These are phyloP conservation scores for Hiodon tergisus DNA, from an alignment of 2,113 vertebrate species.

Conservation along the genomic window DNA sequence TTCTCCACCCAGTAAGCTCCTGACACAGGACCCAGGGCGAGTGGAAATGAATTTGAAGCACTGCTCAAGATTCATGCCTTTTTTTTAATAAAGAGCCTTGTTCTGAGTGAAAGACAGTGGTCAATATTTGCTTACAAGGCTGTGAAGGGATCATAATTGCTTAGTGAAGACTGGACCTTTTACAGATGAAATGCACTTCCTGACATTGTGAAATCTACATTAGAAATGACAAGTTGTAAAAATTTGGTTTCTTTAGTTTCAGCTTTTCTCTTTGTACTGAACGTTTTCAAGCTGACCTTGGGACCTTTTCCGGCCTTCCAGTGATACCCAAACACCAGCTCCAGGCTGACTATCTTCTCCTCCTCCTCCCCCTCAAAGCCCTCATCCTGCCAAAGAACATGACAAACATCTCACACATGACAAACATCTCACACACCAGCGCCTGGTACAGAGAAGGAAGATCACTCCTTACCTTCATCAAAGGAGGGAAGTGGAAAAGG, in stretches of 20 bases:
- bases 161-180: constrained; percentile 40
- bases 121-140: constrained; percentile 71
- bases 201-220: constrained; percentile 31
- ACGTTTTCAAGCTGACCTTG: not conserved
- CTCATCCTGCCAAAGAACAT: constrained; percentile 63
- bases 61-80: constrained; percentile 87
- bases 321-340: constrained; percentile 95
- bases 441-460: not conserved
- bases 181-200: constrained; percentile 33
- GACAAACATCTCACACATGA: not conserved
- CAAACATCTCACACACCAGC: not conserved
- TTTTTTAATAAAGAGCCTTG: constrained; percentile 82
- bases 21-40: constrained; percentile 81
- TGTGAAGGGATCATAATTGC: constrained; percentile 36
- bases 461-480: constrained; percentile 74
- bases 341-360: constrained; percentile 81
- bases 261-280: not conserved
- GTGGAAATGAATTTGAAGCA: constrained; percentile 85
- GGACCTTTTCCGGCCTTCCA: constrained; percentile 82
- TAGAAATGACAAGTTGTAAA: constrained; percentile 24
- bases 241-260: not conserved
- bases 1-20: constrained; percentile 71
- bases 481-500: constrained; percentile 69
- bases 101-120: constrained; percentile 83
- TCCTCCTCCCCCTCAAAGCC: constrained; percentile 67